Percentiles rank a stretch among this genome's conserved stretches.
Evolutionary conservation across 2,113 vertebrate species (phyloP).

Genomic region (Bos javanicus): DNA sequence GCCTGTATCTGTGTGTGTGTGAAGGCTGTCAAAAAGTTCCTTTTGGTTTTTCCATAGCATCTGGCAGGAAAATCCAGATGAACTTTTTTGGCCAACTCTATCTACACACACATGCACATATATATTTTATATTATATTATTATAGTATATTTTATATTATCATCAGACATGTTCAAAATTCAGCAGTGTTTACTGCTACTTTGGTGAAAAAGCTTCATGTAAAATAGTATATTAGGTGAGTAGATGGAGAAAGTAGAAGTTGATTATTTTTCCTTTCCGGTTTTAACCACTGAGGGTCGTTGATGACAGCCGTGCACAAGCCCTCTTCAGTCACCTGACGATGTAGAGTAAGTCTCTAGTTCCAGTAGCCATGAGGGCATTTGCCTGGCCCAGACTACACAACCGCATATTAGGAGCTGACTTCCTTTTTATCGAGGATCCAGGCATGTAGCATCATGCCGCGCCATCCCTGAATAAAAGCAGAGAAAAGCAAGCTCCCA

Average conservation of each 20-base stretch:
- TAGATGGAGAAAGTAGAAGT: background rate
- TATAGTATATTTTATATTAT: background rate
- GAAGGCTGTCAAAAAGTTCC: background rate
- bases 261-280: background rate
- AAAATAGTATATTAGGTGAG: rapidly evolving
- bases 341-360: background rate
- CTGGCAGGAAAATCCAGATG: background rate
- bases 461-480: rapidly evolving
- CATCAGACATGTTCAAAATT: background rate
- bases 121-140: background rate
- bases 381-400: rapidly evolving
- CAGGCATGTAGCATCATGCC: rapidly evolving
- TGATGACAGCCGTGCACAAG: background rate
- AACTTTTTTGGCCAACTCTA: background rate
- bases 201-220: background rate
- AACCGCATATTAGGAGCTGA: background rate
- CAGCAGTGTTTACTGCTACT: rapidly evolving
- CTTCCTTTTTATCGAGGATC: rapidly evolving
- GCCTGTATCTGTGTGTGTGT: background rate
- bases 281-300: rapidly evolving
- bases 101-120: background rate
- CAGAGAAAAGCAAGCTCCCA: background rate
- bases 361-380: rapidly evolving
- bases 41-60: background rate
- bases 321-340: rapidly evolving